Percentiles rank a stretch among this genome's conserved stretches.
phyloP scores from a whole-genome alignment of 2,888 invertebrate species.

The Atethmia centrago region DNA sequence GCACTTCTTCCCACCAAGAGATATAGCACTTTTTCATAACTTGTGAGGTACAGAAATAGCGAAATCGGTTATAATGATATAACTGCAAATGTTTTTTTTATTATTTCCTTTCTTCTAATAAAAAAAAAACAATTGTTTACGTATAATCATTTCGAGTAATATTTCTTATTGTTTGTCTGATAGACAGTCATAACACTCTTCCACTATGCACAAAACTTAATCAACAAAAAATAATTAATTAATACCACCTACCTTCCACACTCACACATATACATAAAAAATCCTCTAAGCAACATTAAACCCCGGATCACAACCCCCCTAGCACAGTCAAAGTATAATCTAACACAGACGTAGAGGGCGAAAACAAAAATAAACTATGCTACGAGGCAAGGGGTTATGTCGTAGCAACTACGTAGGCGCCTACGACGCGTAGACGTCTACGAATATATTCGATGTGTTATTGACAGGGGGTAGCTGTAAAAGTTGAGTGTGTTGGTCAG shows the following conservation, averaged over 20 bases:
- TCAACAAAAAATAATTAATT: not conserved
- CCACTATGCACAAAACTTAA: not conserved
- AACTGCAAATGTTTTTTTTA: too few relatives aligned
- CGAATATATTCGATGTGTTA: conserved; percentile 21
- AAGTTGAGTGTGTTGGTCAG: conserved; percentile 12
- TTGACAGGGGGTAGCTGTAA: conserved; percentile 15
- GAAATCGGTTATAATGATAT: too few relatives aligned
- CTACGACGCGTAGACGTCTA: conserved; percentile 56
- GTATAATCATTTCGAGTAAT: not conserved
- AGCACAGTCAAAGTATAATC: conserved; percentile 11
- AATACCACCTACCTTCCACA: not conserved
- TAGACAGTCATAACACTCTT: not conserved
- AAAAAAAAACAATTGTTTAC: not conserved
- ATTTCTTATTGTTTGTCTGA: not conserved
- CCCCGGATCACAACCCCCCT: conserved; percentile 21
- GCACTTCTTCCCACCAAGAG: not conserved
- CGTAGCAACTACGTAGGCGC: conserved; percentile 57
- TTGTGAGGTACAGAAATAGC: too few relatives aligned
- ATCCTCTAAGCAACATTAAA: conserved; percentile 31
- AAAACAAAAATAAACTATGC: conserved; percentile 56
- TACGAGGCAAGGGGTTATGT: conserved; percentile 43
- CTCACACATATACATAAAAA: conserved; percentile 7
- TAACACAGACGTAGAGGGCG: conserved; percentile 34
- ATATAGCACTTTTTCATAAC: not conserved
- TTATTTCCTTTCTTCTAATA: too few relatives aligned